Base-by-base conservation (phyloP, 2,797 vertebrate species). In the Argya squamiceps region DNA sequence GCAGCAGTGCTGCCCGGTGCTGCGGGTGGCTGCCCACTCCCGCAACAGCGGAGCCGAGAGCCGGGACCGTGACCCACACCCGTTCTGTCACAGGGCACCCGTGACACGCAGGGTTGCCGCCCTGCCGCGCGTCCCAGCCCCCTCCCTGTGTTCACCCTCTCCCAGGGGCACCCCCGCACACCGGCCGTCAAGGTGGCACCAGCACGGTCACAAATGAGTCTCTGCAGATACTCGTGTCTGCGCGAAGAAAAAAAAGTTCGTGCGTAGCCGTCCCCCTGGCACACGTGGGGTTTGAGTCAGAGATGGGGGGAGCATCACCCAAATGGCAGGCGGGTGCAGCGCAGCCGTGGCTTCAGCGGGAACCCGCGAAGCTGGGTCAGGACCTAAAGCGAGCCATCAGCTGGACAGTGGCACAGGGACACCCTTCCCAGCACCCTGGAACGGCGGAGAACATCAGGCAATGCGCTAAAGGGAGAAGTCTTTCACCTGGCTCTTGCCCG, bases 251-350 rank as follows among this genome's bases (percentile, higher is more conserved):
- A 6, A 3, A 0, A 24, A 21, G 27, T 14, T 19, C 12, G 13
- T 2, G 6, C 0, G 3, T 6, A 14, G 55, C 11, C 1, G 22
- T 8, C 6, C 1, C 11, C 11, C 22, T 4, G 41, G 36, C 15
- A 6, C 29, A 1, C 0, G 15, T 3, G 15, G 37, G 3, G 49
- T 8, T 37, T 62, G 81, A 10, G 56, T 47, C 7, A 7, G 11
- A 12, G 52, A 9, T 2, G 37, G 29, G 52, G 43, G 26, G 29
- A 58, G 14, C 41, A 5, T 21, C 50, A 2, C 15, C 4, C 1
- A 4, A 11, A 23, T 0, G 7, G 27, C 34, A 23, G 20, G 5
- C 17, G 80, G 41, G 6, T 27, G 50, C 43, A 5, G 49, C 0
- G 41, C 9, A 27, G 64, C 10, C 1, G 6, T 10, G 26, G 23